Percentiles rank a stretch among this genome's conserved stretches.
Evolutionary conservation across 2,113 vertebrate genomes (phyloP).

Genomic region (Pelodiscus sinensis): DNA sequence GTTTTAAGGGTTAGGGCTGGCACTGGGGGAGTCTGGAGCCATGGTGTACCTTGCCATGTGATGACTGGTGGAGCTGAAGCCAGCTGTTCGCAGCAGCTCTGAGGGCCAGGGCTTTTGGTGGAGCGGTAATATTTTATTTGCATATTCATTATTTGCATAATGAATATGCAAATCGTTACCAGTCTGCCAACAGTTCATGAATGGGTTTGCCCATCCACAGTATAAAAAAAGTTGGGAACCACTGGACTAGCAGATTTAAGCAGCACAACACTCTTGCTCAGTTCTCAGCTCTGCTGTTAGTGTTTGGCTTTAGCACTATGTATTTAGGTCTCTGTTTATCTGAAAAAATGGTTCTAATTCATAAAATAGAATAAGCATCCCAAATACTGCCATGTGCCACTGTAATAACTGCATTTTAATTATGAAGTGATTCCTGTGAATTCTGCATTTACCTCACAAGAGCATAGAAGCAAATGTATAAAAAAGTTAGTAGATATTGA

Average conservation of each 20-base stretch:
- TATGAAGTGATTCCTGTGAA: background rate
- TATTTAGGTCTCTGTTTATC: background rate
- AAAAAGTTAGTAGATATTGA: background rate
- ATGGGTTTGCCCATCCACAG: no score
- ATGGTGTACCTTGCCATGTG: no score
- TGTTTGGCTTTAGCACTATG: background rate
- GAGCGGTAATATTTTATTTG: no score
- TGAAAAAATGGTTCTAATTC: background rate
- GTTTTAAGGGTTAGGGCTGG: no score
- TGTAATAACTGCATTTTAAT: background rate
- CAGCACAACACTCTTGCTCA: background rate
- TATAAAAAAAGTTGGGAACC: no score
- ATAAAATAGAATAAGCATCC: background rate
- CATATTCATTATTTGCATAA: no score
- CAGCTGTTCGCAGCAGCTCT: no score
- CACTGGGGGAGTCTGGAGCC: no score
- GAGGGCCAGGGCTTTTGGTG: no score
- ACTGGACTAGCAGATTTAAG: background rate
- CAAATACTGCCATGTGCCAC: background rate
- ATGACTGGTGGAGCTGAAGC: no score
- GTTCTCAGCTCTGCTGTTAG: background rate
- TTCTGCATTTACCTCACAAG: background rate
- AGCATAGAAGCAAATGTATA: background rate
- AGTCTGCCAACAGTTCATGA: no score
- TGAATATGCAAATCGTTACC: no score